Evolutionary conservation across 2,797 vertebrate genomes (phyloP).

Genomic region (Amblyraja radiata): DNA sequence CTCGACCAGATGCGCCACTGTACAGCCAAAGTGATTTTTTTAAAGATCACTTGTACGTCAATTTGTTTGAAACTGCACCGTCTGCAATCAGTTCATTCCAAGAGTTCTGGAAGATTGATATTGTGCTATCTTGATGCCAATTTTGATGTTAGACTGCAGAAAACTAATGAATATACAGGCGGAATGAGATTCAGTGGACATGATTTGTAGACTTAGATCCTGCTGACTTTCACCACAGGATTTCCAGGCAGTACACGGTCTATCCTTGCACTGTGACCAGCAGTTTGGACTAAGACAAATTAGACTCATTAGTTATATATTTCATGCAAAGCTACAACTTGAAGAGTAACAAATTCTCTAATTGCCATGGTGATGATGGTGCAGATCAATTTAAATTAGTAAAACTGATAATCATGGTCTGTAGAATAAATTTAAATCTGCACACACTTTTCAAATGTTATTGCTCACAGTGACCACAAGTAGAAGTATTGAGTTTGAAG

Average conservation of each 20-base stretch:
- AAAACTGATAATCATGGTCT: background rate
- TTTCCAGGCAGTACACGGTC: background rate
- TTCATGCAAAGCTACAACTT: background rate
- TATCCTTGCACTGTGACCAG: background rate
- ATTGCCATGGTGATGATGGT: background rate
- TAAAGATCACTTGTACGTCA: slow-evolving; percentile 6
- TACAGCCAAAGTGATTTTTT: background rate
- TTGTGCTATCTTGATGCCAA: background rate
- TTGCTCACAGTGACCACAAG: background rate
- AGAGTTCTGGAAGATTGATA: background rate
- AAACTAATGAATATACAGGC: background rate
- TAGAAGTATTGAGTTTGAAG: too few relatives aligned
- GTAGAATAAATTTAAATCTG: background rate
- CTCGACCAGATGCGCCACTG: too few relatives aligned
- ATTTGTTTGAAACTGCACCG: background rate
- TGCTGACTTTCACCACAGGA: background rate
- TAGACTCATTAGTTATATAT: background rate
- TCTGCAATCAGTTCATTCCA: background rate
- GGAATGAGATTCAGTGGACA: background rate
- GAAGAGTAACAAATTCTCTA: background rate
- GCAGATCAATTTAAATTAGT: background rate
- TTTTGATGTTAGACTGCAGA: background rate
- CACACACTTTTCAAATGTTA: background rate
- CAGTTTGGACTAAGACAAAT: background rate
- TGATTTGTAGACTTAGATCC: background rate